A percentile compares a stretch with the other conserved stretches of the same genome.
phyloP scores from a whole-genome alignment of 92 coral and sea anemone species.

The Isaurus tuberculatus region DNA sequence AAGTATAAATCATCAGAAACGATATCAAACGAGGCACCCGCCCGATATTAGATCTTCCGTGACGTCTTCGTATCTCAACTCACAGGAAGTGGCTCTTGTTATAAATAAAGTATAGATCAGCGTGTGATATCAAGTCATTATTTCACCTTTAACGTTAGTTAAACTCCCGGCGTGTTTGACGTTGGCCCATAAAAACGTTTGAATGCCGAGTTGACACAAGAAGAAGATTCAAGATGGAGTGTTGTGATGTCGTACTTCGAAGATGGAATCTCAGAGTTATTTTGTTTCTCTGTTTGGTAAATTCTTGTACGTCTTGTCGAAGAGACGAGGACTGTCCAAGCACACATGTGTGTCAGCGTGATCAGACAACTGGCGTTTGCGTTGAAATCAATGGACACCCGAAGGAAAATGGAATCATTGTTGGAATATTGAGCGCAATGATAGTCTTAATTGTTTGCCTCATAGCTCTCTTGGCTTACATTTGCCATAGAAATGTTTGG shows the following conservation, averaged over 20 bases:
- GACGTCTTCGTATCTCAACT: slow-evolving; percentile 17
- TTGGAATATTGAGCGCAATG: slow-evolving; percentile 40
- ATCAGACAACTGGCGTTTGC: background rate
- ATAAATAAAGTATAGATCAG: background rate
- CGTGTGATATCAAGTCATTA: background rate
- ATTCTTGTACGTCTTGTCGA: slow-evolving; percentile 5
- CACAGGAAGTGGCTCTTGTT: slow-evolving; percentile 20
- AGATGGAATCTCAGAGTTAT: slow-evolving; percentile 20
- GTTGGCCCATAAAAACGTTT: background rate
- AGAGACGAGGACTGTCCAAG: slow-evolving; percentile 14
- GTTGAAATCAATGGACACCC: background rate
- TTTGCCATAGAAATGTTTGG: slow-evolving; percentile 37
- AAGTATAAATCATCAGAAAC: slow-evolving; percentile 1
- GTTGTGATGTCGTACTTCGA: background rate
- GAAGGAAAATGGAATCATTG: slow-evolving; percentile 1
- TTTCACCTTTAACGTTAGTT: background rate
- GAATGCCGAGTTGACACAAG: background rate
- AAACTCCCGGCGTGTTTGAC: background rate
- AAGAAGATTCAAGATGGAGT: background rate
- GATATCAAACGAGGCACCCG: slow-evolving; percentile 15
- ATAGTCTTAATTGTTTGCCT: slow-evolving; percentile 34
- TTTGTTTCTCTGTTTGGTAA: slow-evolving; percentile 13
- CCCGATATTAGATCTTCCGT: slow-evolving; percentile 22
- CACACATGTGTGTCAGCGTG: slow-evolving; percentile 21
- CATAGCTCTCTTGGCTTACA: slow-evolving; percentile 39